Percentiles rank a stretch among this genome's conserved stretches.
phyloP scores from a whole-genome alignment of 2,797 vertebrate species.

The Sebastes variabilis region DNA sequence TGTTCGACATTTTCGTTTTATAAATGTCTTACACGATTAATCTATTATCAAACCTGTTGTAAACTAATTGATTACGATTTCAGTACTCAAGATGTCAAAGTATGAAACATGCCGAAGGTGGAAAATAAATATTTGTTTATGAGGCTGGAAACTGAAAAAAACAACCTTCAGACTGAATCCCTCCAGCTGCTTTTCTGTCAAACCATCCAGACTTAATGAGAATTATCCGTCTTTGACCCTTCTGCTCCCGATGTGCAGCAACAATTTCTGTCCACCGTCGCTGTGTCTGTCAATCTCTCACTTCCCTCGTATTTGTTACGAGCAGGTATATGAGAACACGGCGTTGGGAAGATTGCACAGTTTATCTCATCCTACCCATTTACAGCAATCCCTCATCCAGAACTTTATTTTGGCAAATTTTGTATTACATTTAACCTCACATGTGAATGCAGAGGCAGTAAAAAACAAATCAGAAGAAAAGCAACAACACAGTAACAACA shows the following conservation, averaged over 20 bases:
- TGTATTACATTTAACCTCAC: background rate
- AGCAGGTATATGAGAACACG: constrained; percentile 29
- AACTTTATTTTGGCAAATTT: background rate
- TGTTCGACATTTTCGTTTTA: background rate
- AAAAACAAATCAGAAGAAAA: background rate
- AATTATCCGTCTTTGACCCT: constrained; percentile 13
- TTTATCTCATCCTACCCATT: constrained; percentile 17
- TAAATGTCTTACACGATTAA: too few relatives aligned
- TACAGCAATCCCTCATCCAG: background rate
- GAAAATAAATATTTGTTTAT: background rate
- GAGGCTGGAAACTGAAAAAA: background rate
- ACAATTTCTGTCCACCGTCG: background rate
- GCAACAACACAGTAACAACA: background rate
- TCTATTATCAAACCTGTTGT: background rate
- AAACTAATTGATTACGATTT: background rate
- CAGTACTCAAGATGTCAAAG: background rate
- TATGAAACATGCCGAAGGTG: background rate
- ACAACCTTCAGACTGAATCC: background rate
- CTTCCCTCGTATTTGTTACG: constrained; percentile 26
- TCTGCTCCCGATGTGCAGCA: background rate
- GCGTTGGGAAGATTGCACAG: background rate
- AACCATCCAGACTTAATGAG: constrained; percentile 6
- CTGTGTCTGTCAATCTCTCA: constrained; percentile 14
- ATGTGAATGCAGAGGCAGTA: background rate
- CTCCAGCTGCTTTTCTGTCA: constrained; percentile 6